These are phyloP conservation scores for Ctenodactylus gundi DNA, from an alignment of 2,113 vertebrate species.

Conservation along the genomic window DNA sequence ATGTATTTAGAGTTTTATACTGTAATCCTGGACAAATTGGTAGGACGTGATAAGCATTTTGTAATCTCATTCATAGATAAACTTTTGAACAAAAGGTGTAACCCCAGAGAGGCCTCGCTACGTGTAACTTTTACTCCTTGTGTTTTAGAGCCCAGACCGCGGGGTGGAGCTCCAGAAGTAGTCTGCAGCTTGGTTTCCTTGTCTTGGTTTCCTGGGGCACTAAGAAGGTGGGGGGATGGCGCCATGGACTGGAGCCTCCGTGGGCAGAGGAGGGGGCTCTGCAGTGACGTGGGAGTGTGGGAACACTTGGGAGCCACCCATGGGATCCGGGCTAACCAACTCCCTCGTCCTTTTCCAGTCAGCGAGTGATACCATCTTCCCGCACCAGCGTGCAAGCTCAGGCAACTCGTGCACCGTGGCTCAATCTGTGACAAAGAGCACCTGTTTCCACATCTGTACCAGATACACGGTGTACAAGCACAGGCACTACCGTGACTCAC, in stretches of 20 bases:
- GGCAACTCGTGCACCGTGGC: neutral
- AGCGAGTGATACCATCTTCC: neutral
- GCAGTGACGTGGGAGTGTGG: neutral
- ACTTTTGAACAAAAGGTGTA: neutral
- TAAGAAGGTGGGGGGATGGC: neutral
- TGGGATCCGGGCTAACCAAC: neutral
- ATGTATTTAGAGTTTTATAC: neutral
- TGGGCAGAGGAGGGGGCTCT: too few relatives aligned
- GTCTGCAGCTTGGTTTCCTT: neutral
- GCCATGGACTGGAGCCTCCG: neutral
- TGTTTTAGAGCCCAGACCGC: neutral
- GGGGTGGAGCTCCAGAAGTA: accelerated
- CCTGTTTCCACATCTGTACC: neutral
- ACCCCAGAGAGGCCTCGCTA: neutral
- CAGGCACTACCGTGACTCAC: neutral
- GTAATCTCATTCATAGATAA: neutral
- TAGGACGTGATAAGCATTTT: neutral
- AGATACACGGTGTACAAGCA: neutral
- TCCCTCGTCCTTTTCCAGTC: neutral
- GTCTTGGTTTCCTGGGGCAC: neutral
- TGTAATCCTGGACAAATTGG: neutral
- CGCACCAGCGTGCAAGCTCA: neutral
- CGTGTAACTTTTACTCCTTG: neutral
- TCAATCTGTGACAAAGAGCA: neutral
- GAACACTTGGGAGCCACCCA: neutral